Evolutionary conservation across 2,113 vertebrate genomes (phyloP).

Genomic region (Ptilorrhoa leucosticta): DNA sequence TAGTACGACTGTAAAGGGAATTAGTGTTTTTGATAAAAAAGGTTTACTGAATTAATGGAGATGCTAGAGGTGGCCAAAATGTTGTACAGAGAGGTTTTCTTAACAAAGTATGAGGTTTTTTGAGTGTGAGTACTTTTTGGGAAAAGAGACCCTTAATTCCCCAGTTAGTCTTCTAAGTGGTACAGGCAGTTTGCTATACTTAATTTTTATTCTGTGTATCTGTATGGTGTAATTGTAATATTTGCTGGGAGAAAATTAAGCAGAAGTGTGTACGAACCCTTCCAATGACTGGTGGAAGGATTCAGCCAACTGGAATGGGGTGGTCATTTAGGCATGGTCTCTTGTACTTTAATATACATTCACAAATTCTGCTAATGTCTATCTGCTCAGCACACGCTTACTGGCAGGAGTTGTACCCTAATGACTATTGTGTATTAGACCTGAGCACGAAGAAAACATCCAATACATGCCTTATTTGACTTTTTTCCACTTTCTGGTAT

Average conservation of each 20-base stretch:
- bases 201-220: background rate
- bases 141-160: background rate
- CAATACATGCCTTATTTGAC: background rate
- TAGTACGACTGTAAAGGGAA: background rate
- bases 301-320: background rate
- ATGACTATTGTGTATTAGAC: background rate
- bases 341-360: background rate
- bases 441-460: background rate
- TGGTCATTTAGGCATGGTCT: background rate
- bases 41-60: background rate
- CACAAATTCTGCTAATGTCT: background rate
- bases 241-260: background rate
- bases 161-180: background rate
- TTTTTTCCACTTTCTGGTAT: background rate
- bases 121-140: background rate
- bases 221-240: background rate
- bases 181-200: background rate
- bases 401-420: fast-evolving
- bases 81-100: background rate
- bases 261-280: background rate
- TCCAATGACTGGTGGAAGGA: background rate
- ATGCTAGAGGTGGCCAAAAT: background rate
- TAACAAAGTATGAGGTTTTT: background rate
- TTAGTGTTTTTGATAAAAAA: background rate
- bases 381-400: background rate